Evolutionary conservation across 2,113 vertebrate genomes (phyloP).

Genomic region (Potamarius usumacintae): DNA sequence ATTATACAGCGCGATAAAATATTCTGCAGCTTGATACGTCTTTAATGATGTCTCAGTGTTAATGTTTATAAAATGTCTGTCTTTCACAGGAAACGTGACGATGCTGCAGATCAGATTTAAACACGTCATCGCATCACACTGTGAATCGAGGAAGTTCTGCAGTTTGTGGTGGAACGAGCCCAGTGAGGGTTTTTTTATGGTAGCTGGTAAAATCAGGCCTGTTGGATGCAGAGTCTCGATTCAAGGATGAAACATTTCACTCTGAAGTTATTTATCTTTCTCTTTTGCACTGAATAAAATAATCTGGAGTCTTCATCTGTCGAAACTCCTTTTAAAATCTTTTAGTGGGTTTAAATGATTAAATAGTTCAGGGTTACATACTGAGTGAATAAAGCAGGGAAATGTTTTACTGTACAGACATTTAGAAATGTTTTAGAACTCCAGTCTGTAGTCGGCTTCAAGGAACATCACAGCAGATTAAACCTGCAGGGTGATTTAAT

Average conservation of each 20-base stretch:
- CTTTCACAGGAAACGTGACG: conserved; percentile 60
- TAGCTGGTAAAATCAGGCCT: conserved; percentile 19
- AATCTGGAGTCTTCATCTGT: not conserved
- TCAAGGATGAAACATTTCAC: not conserved
- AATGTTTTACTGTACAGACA: not conserved
- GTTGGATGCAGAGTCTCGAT: not conserved
- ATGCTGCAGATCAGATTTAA: conserved; percentile 71
- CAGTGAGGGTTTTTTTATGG: not conserved
- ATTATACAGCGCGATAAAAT: not conserved
- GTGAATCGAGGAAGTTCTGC: not conserved
- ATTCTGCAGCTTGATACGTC: not conserved
- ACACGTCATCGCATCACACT: not conserved
- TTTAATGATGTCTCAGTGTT: not conserved
- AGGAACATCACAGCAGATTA: conserved; percentile 9
- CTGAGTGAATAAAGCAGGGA: not conserved
- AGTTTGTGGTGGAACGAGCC: not conserved
- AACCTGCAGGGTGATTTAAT: not conserved
- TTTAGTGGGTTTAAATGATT: not conserved
- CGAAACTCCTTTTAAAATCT: not conserved
- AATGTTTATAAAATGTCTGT: not conserved
- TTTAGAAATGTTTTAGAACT: not conserved
- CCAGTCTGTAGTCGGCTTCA: not conserved
- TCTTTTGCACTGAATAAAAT: conserved; percentile 26
- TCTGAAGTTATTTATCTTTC: not conserved
- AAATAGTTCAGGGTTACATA: not conserved